Percentiles rank a stretch among this genome's conserved stretches.
Conservation (phyloP, 2,113 vertebrate genomes). For the Tragelaphus scriptus region DNA sequence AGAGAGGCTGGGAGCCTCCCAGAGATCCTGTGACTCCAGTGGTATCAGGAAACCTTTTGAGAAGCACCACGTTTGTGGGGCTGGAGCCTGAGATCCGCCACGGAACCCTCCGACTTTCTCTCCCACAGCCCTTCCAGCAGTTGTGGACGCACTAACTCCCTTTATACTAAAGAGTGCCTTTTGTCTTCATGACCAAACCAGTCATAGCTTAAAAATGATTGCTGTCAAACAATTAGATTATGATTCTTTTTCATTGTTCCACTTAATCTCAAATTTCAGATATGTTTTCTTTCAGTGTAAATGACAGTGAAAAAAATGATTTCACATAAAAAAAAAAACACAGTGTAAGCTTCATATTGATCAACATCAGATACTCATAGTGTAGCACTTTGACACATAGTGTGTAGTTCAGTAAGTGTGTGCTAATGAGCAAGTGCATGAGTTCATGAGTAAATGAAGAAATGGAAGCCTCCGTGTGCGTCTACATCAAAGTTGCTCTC, state of each 20-base stretch:
- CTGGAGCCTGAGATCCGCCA: not conserved
- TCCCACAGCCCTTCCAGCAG: not conserved
- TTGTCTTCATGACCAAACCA: not conserved
- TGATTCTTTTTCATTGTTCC: not conserved
- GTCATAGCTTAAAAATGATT: conserved; percentile 17
- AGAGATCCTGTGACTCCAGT: not conserved
- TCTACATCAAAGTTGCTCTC: not conserved
- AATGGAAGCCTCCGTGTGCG: not conserved
- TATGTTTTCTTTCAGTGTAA: not conserved
- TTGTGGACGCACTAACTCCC: not conserved
- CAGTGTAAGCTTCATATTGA: not conserved
- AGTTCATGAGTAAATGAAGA: not conserved
- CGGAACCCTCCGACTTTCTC: not conserved
- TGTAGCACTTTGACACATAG: not conserved
- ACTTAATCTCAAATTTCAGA: conserved; percentile 1
- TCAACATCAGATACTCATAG: not conserved
- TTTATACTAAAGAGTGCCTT: not conserved
- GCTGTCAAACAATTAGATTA: not conserved
- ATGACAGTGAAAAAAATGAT: not conserved
- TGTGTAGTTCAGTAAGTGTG: not conserved
- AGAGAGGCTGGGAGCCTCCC: not conserved
- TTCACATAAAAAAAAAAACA: not conserved
- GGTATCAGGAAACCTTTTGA: not conserved
- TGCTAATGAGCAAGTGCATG: not conserved
- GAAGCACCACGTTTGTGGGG: not conserved